Conservation (phyloP, 2,113 vertebrate species). For the Kobus ellipsiprymnus region DNA sequence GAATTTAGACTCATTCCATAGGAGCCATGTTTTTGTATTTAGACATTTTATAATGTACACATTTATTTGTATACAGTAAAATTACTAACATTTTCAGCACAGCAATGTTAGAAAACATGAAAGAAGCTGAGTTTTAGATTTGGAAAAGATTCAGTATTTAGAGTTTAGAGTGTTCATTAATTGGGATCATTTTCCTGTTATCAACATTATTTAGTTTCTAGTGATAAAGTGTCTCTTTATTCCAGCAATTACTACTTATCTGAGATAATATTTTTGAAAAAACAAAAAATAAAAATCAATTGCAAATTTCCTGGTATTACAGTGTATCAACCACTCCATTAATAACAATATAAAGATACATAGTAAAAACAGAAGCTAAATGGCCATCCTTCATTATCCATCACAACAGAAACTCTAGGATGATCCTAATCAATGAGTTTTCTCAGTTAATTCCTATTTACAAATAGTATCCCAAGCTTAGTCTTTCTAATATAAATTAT, state of each 20-base stretch:
- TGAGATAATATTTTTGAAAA: neutral
- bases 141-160: neutral
- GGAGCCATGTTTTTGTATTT: neutral
- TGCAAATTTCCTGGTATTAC: neutral
- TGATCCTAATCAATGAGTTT: neutral
- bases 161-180: neutral
- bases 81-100: neutral
- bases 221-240: neutral
- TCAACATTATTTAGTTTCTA: neutral
- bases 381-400: neutral
- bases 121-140: neutral
- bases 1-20: neutral
- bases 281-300: slow-evolving; percentile 1
- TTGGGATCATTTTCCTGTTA: neutral
- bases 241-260: neutral
- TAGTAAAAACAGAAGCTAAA: neutral
- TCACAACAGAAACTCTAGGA: neutral
- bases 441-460: neutral
- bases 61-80: neutral
- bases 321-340: neutral
- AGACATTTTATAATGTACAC: neutral
- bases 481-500: neutral
- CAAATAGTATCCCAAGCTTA: neutral
- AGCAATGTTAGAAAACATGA: neutral
- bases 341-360: neutral